These are phyloP conservation scores for Serrognathus titanus DNA, from an alignment of 2,888 invertebrate species.

Conservation along the genomic window DNA sequence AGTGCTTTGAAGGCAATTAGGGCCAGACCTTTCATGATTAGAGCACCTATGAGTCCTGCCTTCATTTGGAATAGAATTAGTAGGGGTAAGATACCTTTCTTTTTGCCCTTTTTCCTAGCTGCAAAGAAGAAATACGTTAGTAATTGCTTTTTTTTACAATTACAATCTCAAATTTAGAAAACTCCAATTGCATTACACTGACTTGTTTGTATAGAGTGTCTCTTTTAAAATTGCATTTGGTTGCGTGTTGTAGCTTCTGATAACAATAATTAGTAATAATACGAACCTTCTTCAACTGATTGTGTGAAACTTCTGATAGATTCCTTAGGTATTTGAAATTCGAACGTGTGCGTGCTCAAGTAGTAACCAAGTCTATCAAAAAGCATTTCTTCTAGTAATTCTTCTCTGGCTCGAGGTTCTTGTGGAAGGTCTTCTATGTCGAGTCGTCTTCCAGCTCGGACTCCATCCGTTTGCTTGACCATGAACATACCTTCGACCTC, in stretches of 20 bases:
- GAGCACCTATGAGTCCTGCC: slow-evolving; percentile 72
- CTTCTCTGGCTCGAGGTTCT: slow-evolving; percentile 70
- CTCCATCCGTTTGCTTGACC: slow-evolving; percentile 51
- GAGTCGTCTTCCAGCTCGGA: slow-evolving; percentile 33
- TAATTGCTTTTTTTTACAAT: slow-evolving; percentile 1
- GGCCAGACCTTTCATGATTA: slow-evolving; percentile 73
- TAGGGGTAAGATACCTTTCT: slow-evolving; percentile 72
- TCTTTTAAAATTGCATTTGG: too few species aligned
- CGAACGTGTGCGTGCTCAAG: slow-evolving; percentile 74
- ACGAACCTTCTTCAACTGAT: slow-evolving; percentile 65
- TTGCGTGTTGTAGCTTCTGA: too few species aligned
- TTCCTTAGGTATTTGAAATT: slow-evolving; percentile 74
- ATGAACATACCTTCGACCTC: slow-evolving; percentile 62
- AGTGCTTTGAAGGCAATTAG: slow-evolving; percentile 82
- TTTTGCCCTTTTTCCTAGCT: slow-evolving; percentile 71
- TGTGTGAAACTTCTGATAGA: slow-evolving; percentile 71
- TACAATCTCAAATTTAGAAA: background rate
- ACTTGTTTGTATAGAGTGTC: too few species aligned
- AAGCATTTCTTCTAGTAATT: slow-evolving; percentile 68
- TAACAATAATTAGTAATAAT: too few species aligned
- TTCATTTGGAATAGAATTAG: slow-evolving; percentile 76
- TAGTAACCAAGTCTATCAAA: slow-evolving; percentile 72
- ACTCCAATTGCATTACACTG: too few species aligned
- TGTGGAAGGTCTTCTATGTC: slow-evolving; percentile 58
- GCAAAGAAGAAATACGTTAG: slow-evolving; percentile 1